A percentile compares a stretch with the other conserved stretches of the same genome.
phyloP scores from a whole-genome alignment of 2,888 invertebrate genomes.

The Sinhomidia bicolor region DNA sequence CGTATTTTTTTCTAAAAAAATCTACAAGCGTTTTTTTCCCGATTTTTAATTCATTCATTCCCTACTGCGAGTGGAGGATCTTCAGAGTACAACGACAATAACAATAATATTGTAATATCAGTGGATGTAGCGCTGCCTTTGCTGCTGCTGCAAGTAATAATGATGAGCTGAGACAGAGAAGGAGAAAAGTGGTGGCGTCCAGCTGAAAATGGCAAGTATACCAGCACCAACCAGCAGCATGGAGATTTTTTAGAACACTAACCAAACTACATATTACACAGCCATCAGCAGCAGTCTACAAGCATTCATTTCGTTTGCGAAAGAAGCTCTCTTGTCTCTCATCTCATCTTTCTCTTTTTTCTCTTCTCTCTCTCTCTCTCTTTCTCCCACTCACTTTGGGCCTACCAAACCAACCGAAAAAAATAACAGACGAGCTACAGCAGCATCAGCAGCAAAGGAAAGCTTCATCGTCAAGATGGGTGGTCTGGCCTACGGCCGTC shows the following conservation, averaged over 20 bases:
- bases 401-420: too few species aligned
- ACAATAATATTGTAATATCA: conserved; percentile 65
- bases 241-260: not conserved
- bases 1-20: not conserved
- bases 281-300: too few species aligned
- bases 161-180: conserved; percentile 48
- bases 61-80: conserved; percentile 28
- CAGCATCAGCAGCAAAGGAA: too few species aligned
- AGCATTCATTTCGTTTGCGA: conserved; percentile 19
- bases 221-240: too few species aligned
- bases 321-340: conserved; percentile 47
- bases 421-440: too few species aligned
- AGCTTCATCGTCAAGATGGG: too few species aligned
- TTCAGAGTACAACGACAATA: conserved; percentile 53
- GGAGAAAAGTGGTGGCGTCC: conserved; percentile 27
- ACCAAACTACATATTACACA: not conserved
- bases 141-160: conserved; percentile 52
- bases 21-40: conserved; percentile 38
- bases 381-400: not conserved
- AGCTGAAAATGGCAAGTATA: conserved; percentile 37
- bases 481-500: conserved; percentile 61
- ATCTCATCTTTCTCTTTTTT: too few species aligned
- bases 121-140: not conserved
- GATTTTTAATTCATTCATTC: conserved; percentile 58
- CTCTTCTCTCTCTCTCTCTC: conserved; percentile 40